Base-by-base conservation (phyloP, 2,113 vertebrate genomes). In the Syngnathus typhle region DNA sequence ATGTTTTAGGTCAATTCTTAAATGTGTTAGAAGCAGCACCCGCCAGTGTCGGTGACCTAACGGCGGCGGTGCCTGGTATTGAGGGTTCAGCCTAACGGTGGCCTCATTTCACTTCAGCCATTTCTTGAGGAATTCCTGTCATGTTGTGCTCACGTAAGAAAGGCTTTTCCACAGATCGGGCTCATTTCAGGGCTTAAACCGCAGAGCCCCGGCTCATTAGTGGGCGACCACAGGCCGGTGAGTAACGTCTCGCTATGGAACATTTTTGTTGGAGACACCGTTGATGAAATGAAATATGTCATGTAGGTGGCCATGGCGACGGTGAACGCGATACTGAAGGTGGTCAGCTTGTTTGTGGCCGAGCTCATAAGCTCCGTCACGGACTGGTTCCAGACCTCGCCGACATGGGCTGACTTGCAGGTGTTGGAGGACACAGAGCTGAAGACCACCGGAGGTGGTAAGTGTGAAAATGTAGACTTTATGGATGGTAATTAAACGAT, bases 351-450 rank as follows among this genome's bases (percentile, higher is more conserved):
- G 75, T 77, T 82, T 75, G 68, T 85, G 44, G 80, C 77, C 51
- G 78, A 87, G 44, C n/a, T 84, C 61, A 69, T 88, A 68, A 82
- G 94, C 69, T 93, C 93, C 70, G 88, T 95, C 85, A 94, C 90
- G 1, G 92, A 93, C 77, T 58, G 94, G 7, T 93, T 96, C 75
- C 92, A 95, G 65, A 81, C 93, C 52, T 92, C 92, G 82, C 80
- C 93, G 4, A 88, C 86, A 65, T 89, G 87, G 55, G 94, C 93
- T 0, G 82, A 90, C 0, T 1, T 92, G 62, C 82, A 91, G 58
- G 91, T 93, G 64, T 85, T 96, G 79, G 92, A 93, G 78, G 87
- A 89, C 0, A 88, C 91, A 59, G 91, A 94, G 5, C 84, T 94
- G 68, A 93, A 92, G 80, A 88, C 88, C 2, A 79, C 93, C 61